Evolutionary conservation across 2,113 vertebrate species (phyloP).

Genomic region (Murina feae): DNA sequence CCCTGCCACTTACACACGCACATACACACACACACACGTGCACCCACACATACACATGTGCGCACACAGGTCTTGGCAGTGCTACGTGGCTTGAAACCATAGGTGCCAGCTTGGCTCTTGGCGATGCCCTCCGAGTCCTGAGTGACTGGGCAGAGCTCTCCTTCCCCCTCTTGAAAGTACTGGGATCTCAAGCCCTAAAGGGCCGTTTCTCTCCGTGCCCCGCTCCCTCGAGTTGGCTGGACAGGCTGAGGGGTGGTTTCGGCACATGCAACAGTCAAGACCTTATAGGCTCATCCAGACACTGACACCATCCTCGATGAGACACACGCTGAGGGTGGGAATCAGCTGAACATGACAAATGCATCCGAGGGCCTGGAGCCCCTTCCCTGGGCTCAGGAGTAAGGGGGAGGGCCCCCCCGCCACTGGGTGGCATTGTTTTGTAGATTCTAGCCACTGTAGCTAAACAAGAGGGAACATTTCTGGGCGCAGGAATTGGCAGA

Average conservation of each 20-base stretch:
- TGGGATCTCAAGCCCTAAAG: background rate
- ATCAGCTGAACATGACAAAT: rapidly evolving
- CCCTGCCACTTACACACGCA: no score
- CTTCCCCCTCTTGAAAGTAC: background rate
- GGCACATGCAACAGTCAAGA: background rate
- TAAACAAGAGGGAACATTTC: background rate
- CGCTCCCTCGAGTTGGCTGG: background rate
- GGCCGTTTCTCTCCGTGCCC: no score
- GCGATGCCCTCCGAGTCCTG: background rate
- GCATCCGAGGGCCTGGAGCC: background rate
- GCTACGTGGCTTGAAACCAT: no score
- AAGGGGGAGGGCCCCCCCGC: background rate
- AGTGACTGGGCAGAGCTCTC: rapidly evolving
- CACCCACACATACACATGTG: background rate
- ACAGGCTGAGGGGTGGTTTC: background rate
- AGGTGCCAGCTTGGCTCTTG: background rate
- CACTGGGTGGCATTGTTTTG: rapidly evolving
- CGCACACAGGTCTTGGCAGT: background rate
- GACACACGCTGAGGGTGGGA: background rate
- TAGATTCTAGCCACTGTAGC: background rate
- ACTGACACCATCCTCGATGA: no score
- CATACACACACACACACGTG: background rate
- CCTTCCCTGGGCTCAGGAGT: background rate
- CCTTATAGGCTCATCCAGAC: background rate
- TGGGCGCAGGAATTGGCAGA: background rate